Percentiles rank a stretch among this genome's conserved stretches.
Evolutionary conservation across 2,888 invertebrate genomes (phyloP).

Genomic region (Hemistola chrysoprasaria): DNA sequence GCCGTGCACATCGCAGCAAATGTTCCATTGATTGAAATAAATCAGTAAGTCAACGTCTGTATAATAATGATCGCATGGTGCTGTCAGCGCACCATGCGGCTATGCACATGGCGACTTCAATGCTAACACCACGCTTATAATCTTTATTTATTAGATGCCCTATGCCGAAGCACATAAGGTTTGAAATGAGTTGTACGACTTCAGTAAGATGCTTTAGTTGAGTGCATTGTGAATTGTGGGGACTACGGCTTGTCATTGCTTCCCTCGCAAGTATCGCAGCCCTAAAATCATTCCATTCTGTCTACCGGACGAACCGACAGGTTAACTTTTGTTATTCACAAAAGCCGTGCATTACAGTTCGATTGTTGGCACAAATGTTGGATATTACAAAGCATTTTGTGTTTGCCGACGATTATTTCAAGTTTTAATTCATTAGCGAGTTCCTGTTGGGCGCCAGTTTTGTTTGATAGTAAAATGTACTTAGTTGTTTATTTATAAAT

Average conservation of each 20-base stretch:
- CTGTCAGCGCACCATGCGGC: constrained; percentile 74
- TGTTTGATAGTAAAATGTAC: background rate
- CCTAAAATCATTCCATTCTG: constrained; percentile 78
- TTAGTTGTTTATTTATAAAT: no score
- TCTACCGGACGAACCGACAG: constrained; percentile 73
- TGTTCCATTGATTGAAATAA: constrained; percentile 43
- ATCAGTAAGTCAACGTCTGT: constrained; percentile 65
- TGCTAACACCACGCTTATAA: constrained; percentile 41
- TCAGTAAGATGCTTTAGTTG: constrained; percentile 38
- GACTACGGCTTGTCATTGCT: constrained; percentile 76
- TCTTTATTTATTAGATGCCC: background rate
- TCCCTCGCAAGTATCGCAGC: constrained; percentile 62
- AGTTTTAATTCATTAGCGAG: constrained; percentile 47
- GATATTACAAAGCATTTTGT: constrained; percentile 73
- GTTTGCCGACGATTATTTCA: constrained; percentile 56
- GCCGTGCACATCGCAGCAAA: constrained; percentile 3
- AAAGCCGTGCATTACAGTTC: constrained; percentile 76
- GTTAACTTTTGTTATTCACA: constrained; percentile 79
- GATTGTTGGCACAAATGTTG: constrained; percentile 80
- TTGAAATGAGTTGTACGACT: constrained; percentile 11
- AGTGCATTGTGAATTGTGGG: constrained; percentile 68
- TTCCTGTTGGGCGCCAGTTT: constrained; percentile 35
- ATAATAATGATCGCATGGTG: constrained; percentile 60
- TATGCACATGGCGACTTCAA: constrained; percentile 69
- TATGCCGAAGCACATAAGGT: background rate